Conservation (phyloP, 1,140 invertebrate species). For the Macrostomum lignano region DNA sequence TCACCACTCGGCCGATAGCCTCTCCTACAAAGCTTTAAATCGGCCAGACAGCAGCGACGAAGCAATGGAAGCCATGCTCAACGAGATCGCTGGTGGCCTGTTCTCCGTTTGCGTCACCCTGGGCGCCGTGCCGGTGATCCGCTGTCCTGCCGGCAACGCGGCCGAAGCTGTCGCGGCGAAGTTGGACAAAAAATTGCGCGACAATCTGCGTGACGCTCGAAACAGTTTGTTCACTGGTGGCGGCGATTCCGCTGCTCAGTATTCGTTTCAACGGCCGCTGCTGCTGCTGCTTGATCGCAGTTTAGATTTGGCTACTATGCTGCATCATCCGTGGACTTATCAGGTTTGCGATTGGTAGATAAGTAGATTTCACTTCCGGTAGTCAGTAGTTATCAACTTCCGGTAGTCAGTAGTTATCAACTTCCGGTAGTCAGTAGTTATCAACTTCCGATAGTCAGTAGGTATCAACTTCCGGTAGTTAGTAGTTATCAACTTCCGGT, state of each 20-base stretch:
- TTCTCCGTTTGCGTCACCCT: slow-evolving; percentile 89
- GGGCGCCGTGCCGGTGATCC: slow-evolving; percentile 69
- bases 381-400: no score
- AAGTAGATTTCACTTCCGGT: no score
- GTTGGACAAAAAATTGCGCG: slow-evolving; percentile 75
- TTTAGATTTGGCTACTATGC: slow-evolving; percentile 75
- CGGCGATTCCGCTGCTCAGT: slow-evolving; percentile 37
- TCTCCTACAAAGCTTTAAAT: slow-evolving; percentile 79
- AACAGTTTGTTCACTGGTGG: slow-evolving; percentile 78
- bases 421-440: no score
- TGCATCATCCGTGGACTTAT: slow-evolving; percentile 99
- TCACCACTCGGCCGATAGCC: slow-evolving; percentile 56
- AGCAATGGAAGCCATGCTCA: slow-evolving; percentile 76
- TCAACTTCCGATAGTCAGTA: no score
- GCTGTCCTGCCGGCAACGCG: slow-evolving; percentile 73
- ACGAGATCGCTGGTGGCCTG: slow-evolving; percentile 70
- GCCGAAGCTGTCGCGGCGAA: slow-evolving; percentile 91
- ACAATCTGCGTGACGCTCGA: slow-evolving; percentile 76
- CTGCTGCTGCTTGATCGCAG: slow-evolving; percentile 72
- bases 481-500: no score
- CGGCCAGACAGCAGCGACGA: slow-evolving; percentile 69
- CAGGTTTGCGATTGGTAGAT: no score
- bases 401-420: no score
- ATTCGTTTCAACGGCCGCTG: slow-evolving; percentile 54
- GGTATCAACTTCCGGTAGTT: no score